Evolutionary conservation across 1,140 invertebrate genomes (phyloP).

Genomic region (Pollicipes pollicipes): DNA sequence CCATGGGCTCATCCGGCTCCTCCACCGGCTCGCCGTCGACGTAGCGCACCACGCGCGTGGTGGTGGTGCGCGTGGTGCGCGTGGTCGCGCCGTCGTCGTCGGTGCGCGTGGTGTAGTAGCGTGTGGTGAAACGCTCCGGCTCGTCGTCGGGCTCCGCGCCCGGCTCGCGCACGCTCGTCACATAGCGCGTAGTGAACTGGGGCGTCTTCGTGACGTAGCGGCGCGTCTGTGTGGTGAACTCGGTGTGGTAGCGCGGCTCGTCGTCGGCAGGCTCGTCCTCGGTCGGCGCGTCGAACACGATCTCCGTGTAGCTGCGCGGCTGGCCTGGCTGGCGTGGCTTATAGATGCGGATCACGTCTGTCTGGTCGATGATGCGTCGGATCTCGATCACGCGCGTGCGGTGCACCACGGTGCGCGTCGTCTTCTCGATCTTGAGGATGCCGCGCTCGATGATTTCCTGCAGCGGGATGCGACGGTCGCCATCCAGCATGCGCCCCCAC

Average conservation of each 20-base stretch:
- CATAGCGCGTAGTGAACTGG: neutral
- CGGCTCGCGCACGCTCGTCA: neutral
- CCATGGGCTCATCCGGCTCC: neutral
- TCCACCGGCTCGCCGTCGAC: neutral
- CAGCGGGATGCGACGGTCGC: slow-evolving; percentile 40
- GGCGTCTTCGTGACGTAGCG: neutral
- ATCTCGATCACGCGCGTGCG: neutral
- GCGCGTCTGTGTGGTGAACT: neutral
- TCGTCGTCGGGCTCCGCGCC: neutral
- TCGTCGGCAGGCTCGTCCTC: neutral
- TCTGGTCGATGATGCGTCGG: neutral
- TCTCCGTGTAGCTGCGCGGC: slow-evolving; percentile 33
- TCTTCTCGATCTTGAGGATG: slow-evolving; percentile 22
- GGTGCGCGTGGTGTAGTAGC: neutral
- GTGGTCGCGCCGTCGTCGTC: neutral
- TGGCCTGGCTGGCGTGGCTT: slow-evolving; percentile 20
- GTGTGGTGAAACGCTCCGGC: neutral
- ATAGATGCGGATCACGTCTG: neutral
- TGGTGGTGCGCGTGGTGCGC: neutral
- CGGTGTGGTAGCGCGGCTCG: neutral
- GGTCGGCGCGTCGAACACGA: slow-evolving; percentile 27
- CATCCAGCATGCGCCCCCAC: slow-evolving; percentile 48
- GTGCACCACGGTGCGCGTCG: slow-evolving; percentile 27
- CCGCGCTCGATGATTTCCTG: slow-evolving; percentile 51
- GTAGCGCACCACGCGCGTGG: neutral